A percentile compares a stretch with the other conserved stretches of the same genome.
Evolutionary conservation across 2,797 vertebrate species (phyloP).

Genomic region (Mastacembelus armatus): DNA sequence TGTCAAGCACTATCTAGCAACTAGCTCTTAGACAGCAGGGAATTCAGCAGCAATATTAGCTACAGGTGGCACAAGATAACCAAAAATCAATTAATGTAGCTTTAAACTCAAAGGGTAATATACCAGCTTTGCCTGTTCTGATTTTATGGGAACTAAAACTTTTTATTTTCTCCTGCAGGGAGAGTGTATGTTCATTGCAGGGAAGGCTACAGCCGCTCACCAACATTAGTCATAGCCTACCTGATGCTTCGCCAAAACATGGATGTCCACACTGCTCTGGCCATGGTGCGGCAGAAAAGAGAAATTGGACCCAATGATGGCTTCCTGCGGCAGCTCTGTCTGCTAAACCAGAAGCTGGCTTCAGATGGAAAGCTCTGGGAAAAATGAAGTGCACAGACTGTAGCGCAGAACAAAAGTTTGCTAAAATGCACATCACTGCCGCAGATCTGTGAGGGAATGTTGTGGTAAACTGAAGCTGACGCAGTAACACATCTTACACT

Average conservation of each 20-base stretch:
- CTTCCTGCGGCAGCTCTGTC: slow-evolving; percentile 93
- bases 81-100: no score
- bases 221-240: slow-evolving; percentile 91
- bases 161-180: slow-evolving; percentile 73
- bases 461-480: no score
- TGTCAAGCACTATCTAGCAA: no score
- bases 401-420: neutral
- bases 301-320: slow-evolving; percentile 97
- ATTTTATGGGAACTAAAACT: neutral
- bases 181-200: slow-evolving; percentile 94
- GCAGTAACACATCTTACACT: no score
- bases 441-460: slow-evolving; percentile 9
- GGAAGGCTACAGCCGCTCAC: slow-evolving; percentile 97
- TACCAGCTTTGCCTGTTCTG: no score
- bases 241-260: slow-evolving; percentile 91
- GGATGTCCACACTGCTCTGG: slow-evolving; percentile 87
- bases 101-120: neutral
- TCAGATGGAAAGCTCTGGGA: slow-evolving; percentile 77
- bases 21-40: no score
- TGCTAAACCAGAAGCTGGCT: slow-evolving; percentile 86
- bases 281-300: slow-evolving; percentile 87
- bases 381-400: slow-evolving; percentile 41
- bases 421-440: neutral
- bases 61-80: no score
- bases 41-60: no score